Percentiles rank a stretch among this genome's conserved stretches.
Evolutionary conservation across 2,797 vertebrate species (phyloP).

Genomic region (Gallinago nigripennis): DNA sequence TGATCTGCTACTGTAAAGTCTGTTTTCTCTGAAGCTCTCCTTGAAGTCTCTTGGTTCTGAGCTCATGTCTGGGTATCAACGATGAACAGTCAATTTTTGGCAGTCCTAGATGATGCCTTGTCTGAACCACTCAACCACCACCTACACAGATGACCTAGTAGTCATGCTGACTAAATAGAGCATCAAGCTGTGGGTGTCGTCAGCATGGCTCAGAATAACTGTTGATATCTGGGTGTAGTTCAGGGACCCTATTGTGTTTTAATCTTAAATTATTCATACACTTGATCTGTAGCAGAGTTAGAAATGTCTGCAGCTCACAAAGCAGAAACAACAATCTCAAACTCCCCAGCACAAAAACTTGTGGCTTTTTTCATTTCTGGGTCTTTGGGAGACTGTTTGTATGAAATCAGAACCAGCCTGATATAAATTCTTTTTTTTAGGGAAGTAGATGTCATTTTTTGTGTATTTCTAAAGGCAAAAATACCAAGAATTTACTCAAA

Average conservation of each 20-base stretch:
- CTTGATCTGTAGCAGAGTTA: not conserved
- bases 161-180: constrained; percentile 21
- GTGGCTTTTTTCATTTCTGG: not conserved
- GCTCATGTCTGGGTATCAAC: not conserved
- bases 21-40: not conserved
- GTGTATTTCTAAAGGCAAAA: not conserved
- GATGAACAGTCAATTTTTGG: not conserved
- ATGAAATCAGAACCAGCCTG: not conserved
- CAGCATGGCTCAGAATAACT: not conserved
- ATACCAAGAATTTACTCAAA: not conserved
- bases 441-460: not conserved
- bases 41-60: constrained; percentile 3
- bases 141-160: constrained; percentile 14
- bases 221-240: constrained; percentile 8
- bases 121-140: constrained; percentile 17
- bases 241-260: not conserved
- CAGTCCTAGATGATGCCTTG: not conserved
- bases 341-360: not conserved
- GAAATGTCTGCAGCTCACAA: not conserved
- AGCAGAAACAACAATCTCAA: not conserved
- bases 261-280: constrained; percentile 6
- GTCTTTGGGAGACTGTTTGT: not conserved
- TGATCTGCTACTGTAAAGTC: not conserved
- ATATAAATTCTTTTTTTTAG: not conserved
- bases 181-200: constrained; percentile 26